Percentiles rank a stretch among this genome's conserved stretches.
These are phyloP conservation scores for Ischnus inquisitorius DNA, from an alignment of 2,888 invertebrate genomes.

Conservation along the genomic window DNA sequence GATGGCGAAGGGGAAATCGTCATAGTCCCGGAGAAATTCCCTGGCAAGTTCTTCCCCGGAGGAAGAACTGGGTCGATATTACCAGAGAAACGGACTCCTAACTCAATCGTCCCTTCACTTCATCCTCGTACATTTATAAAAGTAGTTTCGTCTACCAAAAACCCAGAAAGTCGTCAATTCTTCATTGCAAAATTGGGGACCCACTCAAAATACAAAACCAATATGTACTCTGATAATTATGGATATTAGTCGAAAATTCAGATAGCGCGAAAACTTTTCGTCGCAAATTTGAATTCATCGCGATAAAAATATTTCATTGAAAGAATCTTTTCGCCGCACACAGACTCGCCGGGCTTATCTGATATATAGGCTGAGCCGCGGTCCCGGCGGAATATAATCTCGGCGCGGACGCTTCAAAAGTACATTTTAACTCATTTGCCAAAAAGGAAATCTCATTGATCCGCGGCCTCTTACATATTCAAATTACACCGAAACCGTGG, in stretches of 20 bases:
- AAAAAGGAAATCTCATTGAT: slow-evolving; percentile 73
- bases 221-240: background rate
- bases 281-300: background rate
- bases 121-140: slow-evolving; percentile 5
- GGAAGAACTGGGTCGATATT: slow-evolving; percentile 61
- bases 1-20: slow-evolving; percentile 54
- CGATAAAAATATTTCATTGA: slow-evolving; percentile 13
- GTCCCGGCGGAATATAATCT: slow-evolving; percentile 60
- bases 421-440: slow-evolving; percentile 72
- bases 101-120: slow-evolving; percentile 46
- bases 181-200: background rate
- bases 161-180: slow-evolving; percentile 13
- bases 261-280: slow-evolving; percentile 13
- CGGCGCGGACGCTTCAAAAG: slow-evolving; percentile 64
- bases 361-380: slow-evolving; percentile 22
- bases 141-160: slow-evolving; percentile 12
- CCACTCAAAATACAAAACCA: background rate
- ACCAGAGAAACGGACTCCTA: slow-evolving; percentile 53
- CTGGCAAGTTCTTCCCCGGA: slow-evolving; percentile 42
- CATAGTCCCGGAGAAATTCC: slow-evolving; percentile 53
- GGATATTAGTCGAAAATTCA: background rate
- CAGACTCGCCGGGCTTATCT: background rate
- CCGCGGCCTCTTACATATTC: slow-evolving; percentile 74
- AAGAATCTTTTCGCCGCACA: background rate
- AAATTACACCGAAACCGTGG: slow-evolving; percentile 68